Evolutionary conservation across 2,888 invertebrate species (phyloP).

Genomic region (Coelinius sp.): DNA sequence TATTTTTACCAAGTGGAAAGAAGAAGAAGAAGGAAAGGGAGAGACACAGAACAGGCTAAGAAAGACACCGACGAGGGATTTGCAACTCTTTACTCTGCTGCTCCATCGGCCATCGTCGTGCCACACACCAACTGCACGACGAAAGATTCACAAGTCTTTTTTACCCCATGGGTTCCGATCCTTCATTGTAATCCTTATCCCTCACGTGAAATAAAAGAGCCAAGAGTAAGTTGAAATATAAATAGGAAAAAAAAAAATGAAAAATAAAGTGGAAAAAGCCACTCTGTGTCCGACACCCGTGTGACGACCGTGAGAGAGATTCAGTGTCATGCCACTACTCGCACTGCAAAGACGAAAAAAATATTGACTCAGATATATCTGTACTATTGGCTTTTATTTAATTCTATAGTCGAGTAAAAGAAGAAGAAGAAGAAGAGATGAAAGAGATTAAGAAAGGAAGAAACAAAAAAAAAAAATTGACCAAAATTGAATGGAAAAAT

Average conservation of each 20-base stretch:
- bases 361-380: conserved; percentile 25
- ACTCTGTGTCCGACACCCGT: conserved; percentile 38
- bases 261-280: conserved; percentile 15
- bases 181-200: conserved; percentile 39
- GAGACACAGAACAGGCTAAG: conserved; percentile 20
- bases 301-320: conserved; percentile 42
- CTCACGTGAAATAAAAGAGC: conserved; percentile 20
- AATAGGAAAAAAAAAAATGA: background rate
- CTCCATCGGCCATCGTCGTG: conserved; percentile 27
- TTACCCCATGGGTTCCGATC: conserved; percentile 26
- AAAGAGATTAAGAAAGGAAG: too few relatives aligned
- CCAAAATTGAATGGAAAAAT: too few relatives aligned
- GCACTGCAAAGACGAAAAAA: conserved; percentile 2
- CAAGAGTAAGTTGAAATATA: background rate
- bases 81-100: conserved; percentile 37
- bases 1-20: conserved; percentile 25
- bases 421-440: too few relatives aligned
- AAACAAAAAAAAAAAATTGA: too few relatives aligned
- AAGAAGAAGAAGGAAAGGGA: conserved; percentile 24
- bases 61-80: conserved; percentile 32
- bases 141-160: conserved; percentile 14
- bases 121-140: conserved; percentile 8
- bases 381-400: conserved; percentile 7
- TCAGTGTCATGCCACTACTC: conserved; percentile 17
- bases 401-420: background rate